Evolutionary conservation across 2,797 vertebrate species (phyloP).

Genomic region (Tinamus major): DNA sequence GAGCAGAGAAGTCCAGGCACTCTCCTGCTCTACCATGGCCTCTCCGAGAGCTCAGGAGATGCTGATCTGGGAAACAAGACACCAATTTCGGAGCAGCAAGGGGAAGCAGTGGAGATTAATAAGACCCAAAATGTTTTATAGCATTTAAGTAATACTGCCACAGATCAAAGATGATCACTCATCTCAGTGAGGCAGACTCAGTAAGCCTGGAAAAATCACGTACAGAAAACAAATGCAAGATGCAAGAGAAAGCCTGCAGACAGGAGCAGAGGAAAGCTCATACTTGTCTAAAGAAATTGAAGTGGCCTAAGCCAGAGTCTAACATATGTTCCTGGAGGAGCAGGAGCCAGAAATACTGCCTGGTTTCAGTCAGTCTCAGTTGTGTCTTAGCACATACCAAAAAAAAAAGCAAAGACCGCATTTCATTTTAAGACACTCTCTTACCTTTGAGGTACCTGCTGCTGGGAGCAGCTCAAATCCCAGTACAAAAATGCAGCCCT

Average conservation of each 20-base stretch:
- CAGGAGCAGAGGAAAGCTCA: conserved; percentile 1
- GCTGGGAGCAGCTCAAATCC: conserved; percentile 42
- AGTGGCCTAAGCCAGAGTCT: conserved; percentile 42
- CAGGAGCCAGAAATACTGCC: conserved; percentile 55
- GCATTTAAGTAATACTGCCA: conserved; percentile 33
- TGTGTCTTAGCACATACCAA: conserved; percentile 38
- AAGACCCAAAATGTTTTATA: conserved; percentile 36
- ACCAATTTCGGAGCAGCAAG: neutral
- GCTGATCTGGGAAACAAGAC: conserved; percentile 10
- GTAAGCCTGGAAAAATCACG: conserved; percentile 23
- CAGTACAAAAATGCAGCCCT: neutral
- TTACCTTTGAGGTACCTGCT: conserved; percentile 66
- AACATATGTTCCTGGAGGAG: conserved; percentile 62
- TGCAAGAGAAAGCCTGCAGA: conserved; percentile 37
- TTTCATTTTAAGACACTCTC: conserved; percentile 58
- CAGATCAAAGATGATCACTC: conserved; percentile 41
- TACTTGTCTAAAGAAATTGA: neutral
- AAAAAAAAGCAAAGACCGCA: neutral
- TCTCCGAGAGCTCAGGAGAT: neutral
- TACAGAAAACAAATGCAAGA: conserved; percentile 37
- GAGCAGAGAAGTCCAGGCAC: neutral
- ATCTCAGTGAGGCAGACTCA: neutral
- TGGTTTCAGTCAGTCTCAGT: conserved; percentile 72
- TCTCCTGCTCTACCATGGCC: neutral
- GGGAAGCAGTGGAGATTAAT: conserved; percentile 38